Conservation (phyloP, 2,888 invertebrate genomes). For the Trissolcus japonicus region DNA sequence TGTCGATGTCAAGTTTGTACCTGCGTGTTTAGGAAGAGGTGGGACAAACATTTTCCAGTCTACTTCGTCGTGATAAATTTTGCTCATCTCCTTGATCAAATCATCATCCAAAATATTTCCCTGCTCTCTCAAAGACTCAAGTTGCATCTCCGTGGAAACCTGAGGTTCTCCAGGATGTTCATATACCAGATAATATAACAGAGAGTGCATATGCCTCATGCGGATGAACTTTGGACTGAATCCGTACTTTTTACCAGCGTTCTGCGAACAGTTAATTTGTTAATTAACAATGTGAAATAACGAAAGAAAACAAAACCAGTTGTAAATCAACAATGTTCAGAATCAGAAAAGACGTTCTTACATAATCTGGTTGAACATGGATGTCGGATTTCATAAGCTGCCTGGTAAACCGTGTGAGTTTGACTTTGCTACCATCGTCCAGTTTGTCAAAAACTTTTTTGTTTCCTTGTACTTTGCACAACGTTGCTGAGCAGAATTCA, state of each 20-base stretch:
- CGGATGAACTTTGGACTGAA: conserved; percentile 82
- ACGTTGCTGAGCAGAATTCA: conserved; percentile 74
- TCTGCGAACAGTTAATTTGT: conserved; percentile 53
- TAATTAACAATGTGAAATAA: conserved; percentile 6
- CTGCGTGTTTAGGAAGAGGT: conserved; percentile 80
- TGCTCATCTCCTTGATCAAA: conserved; percentile 76
- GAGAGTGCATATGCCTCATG: conserved; percentile 82
- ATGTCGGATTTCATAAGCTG: conserved; percentile 47
- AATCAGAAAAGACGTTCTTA: conserved; percentile 9
- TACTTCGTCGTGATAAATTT: conserved; percentile 78
- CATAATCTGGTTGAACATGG: conserved; percentile 46
- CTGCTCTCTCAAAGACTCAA: conserved; percentile 64
- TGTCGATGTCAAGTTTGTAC: conserved; percentile 63
- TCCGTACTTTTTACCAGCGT: conserved; percentile 76
- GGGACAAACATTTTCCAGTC: conserved; percentile 86
- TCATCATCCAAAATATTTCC: conserved; percentile 71
- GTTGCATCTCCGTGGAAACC: conserved; percentile 63
- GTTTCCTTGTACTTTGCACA: conserved; percentile 51
- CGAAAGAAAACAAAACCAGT: background rate
- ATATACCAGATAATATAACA: conserved; percentile 83
- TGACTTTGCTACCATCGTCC: conserved; percentile 15
- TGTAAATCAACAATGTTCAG: background rate
- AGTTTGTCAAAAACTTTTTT: conserved; percentile 25
- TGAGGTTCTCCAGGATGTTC: conserved; percentile 76
- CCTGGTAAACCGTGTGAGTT: conserved; percentile 41